Evolutionary conservation across 2,797 vertebrate species (phyloP).

Genomic region (Lindbergichthys nudifrons): DNA sequence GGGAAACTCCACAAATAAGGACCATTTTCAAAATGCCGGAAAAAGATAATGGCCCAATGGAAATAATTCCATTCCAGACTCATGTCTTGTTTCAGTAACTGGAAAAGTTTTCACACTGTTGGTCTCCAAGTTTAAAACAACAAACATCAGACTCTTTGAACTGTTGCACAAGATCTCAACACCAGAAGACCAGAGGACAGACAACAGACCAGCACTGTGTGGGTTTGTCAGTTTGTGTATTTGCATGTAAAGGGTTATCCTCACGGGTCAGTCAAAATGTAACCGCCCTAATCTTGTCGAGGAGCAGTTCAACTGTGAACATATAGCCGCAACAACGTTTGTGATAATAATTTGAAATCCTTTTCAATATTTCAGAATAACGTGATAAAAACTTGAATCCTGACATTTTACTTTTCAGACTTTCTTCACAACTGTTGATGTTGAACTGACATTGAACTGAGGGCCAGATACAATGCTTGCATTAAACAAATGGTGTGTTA

Average conservation of each 20-base stretch:
- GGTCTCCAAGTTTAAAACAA: conserved; percentile 38
- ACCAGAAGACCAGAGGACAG: conserved; percentile 35
- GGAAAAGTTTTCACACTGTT: conserved; percentile 41
- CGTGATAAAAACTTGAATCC: too few species aligned
- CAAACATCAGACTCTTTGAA: conserved; percentile 56
- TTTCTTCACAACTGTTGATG: too few species aligned
- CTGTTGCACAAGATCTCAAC: conserved; percentile 30
- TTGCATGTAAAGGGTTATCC: neutral
- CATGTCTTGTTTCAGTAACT: conserved; percentile 23
- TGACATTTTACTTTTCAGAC: too few species aligned
- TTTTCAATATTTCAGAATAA: too few species aligned
- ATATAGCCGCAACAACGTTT: too few species aligned
- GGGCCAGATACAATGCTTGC: too few species aligned
- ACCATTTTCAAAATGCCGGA: neutral
- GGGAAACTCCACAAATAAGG: neutral
- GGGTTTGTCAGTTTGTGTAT: conserved; percentile 17
- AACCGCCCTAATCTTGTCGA: neutral
- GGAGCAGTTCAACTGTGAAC: neutral
- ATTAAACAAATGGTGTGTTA: too few species aligned
- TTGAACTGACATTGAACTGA: too few species aligned
- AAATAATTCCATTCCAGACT: conserved; percentile 1
- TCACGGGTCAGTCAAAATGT: neutral
- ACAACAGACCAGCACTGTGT: conserved; percentile 31
- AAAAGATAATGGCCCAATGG: neutral
- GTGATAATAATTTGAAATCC: too few species aligned